Percentiles rank a stretch among this genome's conserved stretches.
phyloP scores from a whole-genome alignment of 2,888 invertebrate genomes.

The Sussaba pulchella region DNA sequence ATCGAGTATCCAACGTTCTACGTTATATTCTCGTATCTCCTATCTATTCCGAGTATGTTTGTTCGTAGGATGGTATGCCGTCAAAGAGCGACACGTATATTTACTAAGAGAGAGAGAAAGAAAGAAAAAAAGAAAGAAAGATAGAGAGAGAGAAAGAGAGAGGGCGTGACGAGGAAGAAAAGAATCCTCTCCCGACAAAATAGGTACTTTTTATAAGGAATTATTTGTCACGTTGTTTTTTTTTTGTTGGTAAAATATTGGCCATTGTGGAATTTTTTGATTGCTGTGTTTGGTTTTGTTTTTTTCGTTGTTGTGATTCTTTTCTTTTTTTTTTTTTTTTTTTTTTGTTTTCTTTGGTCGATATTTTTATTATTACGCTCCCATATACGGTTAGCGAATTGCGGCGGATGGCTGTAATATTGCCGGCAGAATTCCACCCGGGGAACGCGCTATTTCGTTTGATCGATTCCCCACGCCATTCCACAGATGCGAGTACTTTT shows the following conservation, averaged over 20 bases:
- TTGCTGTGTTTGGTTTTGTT: slow-evolving; percentile 7
- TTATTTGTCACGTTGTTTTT: slow-evolving; percentile 14
- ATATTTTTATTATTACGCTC: slow-evolving; percentile 21
- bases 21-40: too few relatives aligned
- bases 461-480: slow-evolving; percentile 28
- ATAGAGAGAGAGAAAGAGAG: slow-evolving; percentile 34
- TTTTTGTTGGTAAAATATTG: slow-evolving; percentile 38
- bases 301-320: background rate
- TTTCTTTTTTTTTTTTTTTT: slow-evolving; percentile 21
- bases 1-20: slow-evolving; percentile 16
- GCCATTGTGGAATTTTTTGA: slow-evolving; percentile 36
- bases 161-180: slow-evolving; percentile 36
- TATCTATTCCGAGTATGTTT: slow-evolving; percentile 69
- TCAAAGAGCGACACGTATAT: slow-evolving; percentile 93
- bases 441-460: slow-evolving; percentile 45
- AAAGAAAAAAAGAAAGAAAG: slow-evolving; percentile 74
- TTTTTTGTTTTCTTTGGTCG: slow-evolving; percentile 8
- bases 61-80: slow-evolving; percentile 81
- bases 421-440: background rate
- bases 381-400: slow-evolving; percentile 57
- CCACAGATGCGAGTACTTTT: background rate
- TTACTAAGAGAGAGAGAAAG: slow-evolving; percentile 86
- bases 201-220: slow-evolving; percentile 46
- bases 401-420: slow-evolving; percentile 31
- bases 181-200: slow-evolving; percentile 44